Evolutionary conservation across 2,797 vertebrate genomes (phyloP).

Genomic region (Molossus alvarezi): DNA sequence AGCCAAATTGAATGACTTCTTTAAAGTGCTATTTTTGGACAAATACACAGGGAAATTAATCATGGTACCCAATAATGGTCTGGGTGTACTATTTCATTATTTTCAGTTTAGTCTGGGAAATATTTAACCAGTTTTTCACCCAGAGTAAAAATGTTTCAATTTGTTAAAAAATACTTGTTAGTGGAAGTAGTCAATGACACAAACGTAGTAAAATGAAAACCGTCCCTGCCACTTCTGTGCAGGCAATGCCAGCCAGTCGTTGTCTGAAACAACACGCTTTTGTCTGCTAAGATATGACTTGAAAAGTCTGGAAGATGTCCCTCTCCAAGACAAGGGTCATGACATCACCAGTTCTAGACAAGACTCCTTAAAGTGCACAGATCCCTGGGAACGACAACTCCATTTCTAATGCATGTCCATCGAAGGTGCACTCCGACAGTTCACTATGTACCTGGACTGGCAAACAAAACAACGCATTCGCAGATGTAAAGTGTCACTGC

Average conservation of each 20-base stretch:
- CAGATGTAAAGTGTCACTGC: background rate
- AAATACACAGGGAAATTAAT: slow-evolving; percentile 78
- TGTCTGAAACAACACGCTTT: background rate
- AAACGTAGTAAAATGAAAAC: slow-evolving; percentile 33
- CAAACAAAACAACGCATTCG: slow-evolving; percentile 3
- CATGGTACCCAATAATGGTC: slow-evolving; percentile 54
- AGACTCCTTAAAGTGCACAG: slow-evolving; percentile 17
- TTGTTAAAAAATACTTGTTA: slow-evolving; percentile 75
- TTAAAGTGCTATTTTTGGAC: slow-evolving; percentile 79
- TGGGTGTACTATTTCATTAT: slow-evolving; percentile 68
- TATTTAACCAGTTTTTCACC: slow-evolving; percentile 73
- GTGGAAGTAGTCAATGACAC: slow-evolving; percentile 48
- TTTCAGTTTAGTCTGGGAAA: slow-evolving; percentile 76
- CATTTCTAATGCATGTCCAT: background rate
- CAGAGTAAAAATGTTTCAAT: slow-evolving; percentile 69
- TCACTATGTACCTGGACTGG: background rate
- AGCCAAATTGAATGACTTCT: slow-evolving; percentile 70
- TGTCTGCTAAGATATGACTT: background rate
- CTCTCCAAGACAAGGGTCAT: background rate
- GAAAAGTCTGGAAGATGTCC: slow-evolving; percentile 12
- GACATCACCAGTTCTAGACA: background rate
- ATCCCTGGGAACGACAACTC: background rate
- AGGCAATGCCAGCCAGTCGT: background rate
- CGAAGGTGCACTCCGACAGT: background rate
- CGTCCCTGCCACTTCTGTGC: background rate